Base-by-base conservation (phyloP, 92 coral and sea anemone species). In the Parazoanthus swiftii region DNA sequence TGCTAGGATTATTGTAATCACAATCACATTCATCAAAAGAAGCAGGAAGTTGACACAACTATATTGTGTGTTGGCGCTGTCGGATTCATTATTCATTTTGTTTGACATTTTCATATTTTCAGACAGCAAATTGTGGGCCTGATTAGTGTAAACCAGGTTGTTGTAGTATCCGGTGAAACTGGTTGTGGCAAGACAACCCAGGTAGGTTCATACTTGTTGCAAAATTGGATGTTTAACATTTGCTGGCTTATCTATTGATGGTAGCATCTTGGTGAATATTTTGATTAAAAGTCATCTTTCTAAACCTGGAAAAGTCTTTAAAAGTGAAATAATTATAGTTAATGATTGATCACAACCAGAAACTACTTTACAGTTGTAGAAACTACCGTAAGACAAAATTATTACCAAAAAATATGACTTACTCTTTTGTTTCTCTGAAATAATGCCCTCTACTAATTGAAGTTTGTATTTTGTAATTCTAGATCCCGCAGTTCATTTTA, bases 121-220 rank as follows among this genome's bases (percentile, higher is more conserved):
- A 93, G 94, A 74, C 63, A 85, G 74, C 90, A 91, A 54, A 91
- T 96, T 50, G 85, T 88, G 72, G 80, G 89, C 70, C 80, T 96
- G 42, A 91, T 95, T 85, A 75, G 87, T 67, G 75, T 82, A 77
- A 92, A 93, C 85, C 90, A 95, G 44, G 99, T 93, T 4, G 97
- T 95, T 82, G 96, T 96, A 42, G 89, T 96, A 44, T 95, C 98
- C 59, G 99, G 99, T 65, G 98, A 96, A 88, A 96, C 98, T 43
- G 99, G 99, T 5, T 63, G 70, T 3, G 70, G 70, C 79, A 76
- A 76, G 79, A 76, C 51, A 21, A 37, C 48, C 65, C 87, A 84
- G 67, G 87, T 84, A 83, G 5, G 26, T 77, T 79, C 78, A 74
- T 46, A 8, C 7, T 46, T 46, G 51, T 8, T 46, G 51, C 11